Percentiles rank a stretch among this genome's conserved stretches.
These are phyloP conservation scores for Burhinus oedicnemus DNA, from an alignment of 2,113 vertebrate genomes.

Conservation along the genomic window DNA sequence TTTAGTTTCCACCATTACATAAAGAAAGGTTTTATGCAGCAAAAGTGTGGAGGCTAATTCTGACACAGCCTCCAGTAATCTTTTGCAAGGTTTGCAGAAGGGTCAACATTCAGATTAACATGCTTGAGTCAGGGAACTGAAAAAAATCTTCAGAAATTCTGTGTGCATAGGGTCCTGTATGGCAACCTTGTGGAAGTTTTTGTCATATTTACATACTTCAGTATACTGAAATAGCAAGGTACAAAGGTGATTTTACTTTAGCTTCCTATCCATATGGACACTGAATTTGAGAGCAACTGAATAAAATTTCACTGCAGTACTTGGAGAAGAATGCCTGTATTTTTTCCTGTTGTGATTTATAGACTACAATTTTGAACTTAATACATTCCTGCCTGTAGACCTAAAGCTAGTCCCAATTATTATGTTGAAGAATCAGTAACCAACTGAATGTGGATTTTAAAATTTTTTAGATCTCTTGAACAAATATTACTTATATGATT, in stretches of 20 bases:
- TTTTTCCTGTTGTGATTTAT: not conserved
- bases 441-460: not conserved
- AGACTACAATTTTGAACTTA: not conserved
- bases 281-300: not conserved
- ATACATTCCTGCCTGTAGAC: not conserved
- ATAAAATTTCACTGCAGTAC: not conserved
- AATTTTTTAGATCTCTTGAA: not conserved
- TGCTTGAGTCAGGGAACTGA: not conserved
- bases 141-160: not conserved
- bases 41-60: not conserved
- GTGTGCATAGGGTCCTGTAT: not conserved
- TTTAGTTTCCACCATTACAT: not conserved
- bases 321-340: not conserved
- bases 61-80: not conserved
- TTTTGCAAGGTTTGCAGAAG: not conserved
- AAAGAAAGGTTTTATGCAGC: not conserved
- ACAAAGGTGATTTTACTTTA: not conserved
- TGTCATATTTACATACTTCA: not conserved
- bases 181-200: not conserved
- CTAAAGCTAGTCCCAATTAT: not conserved
- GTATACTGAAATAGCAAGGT: not conserved
- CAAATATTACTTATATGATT: not conserved
- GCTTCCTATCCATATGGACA: not conserved
- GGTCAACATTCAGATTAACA: not conserved
- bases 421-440: not conserved